These are phyloP conservation scores for Ostrea edulis DNA, from an alignment of 1,140 invertebrate genomes.

Conservation along the genomic window DNA sequence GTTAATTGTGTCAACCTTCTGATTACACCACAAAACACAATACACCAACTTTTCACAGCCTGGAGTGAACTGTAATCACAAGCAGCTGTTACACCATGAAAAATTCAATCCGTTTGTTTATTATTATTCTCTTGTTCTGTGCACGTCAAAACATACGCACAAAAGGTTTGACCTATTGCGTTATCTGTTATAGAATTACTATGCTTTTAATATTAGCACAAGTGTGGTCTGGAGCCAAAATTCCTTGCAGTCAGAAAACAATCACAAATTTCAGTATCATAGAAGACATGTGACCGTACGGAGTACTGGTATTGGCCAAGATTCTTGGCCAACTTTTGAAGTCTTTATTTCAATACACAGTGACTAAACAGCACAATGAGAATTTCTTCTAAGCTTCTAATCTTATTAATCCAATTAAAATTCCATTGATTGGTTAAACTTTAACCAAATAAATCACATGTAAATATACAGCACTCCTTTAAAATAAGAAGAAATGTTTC, in stretches of 20 bases:
- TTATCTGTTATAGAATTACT: neutral
- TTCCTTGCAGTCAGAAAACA: neutral
- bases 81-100: slow-evolving; percentile 1
- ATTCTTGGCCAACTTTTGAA: slow-evolving; percentile 2
- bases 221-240: neutral
- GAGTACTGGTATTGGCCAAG: neutral
- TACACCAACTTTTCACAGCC: neutral
- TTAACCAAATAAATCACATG: neutral
- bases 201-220: neutral
- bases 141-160: slow-evolving; percentile 5
- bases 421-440: neutral
- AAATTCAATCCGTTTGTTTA: slow-evolving; percentile 7
- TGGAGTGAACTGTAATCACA: neutral
- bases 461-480: neutral
- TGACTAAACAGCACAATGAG: neutral
- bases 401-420: slow-evolving; percentile 11
- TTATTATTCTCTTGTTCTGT: neutral
- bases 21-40: neutral
- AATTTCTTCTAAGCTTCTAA: neutral
- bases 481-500: neutral
- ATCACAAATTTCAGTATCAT: neutral
- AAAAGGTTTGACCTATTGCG: neutral
- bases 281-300: neutral
- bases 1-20: slow-evolving; percentile 10
- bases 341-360: slow-evolving; percentile 1